A percentile compares a stretch with the other conserved stretches of the same genome.
phyloP scores from a whole-genome alignment of 2,888 invertebrate genomes.

The Yponomeuta sedellus region DNA sequence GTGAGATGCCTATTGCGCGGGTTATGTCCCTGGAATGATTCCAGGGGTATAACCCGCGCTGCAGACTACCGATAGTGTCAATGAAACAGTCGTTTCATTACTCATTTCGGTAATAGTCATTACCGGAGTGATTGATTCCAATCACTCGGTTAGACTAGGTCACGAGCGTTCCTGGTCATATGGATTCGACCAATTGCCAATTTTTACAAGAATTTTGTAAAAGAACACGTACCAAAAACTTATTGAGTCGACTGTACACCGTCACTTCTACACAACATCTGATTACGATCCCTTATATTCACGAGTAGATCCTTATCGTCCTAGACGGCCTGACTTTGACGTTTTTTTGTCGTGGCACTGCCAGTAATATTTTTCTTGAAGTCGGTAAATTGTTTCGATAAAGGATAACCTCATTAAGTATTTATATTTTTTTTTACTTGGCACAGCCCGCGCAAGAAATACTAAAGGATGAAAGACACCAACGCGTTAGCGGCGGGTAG shows the following conservation, averaged over 20 bases:
- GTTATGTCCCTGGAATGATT: too few relatives aligned
- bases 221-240: neutral
- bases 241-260: neutral
- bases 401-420: neutral
- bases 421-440: neutral
- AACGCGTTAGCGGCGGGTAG: too few relatives aligned
- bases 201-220: neutral
- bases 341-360: neutral
- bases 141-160: too few relatives aligned
- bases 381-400: neutral
- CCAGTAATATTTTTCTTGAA: neutral
- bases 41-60: too few relatives aligned
- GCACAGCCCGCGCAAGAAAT: too few relatives aligned
- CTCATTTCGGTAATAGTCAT: too few relatives aligned
- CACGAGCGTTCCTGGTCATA: too few relatives aligned
- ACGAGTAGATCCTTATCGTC: neutral
- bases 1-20: too few relatives aligned
- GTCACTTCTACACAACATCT: neutral
- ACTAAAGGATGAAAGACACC: too few relatives aligned
- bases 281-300: constrained; percentile 18
- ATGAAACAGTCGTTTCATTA: too few relatives aligned
- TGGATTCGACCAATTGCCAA: neutral
- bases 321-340: neutral
- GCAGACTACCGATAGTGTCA: too few relatives aligned
- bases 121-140: too few relatives aligned